A percentile compares a stretch with the other conserved stretches of the same genome.
Evolutionary conservation across 2,888 invertebrate genomes (phyloP).

Genomic region (Abscondita cerata): DNA sequence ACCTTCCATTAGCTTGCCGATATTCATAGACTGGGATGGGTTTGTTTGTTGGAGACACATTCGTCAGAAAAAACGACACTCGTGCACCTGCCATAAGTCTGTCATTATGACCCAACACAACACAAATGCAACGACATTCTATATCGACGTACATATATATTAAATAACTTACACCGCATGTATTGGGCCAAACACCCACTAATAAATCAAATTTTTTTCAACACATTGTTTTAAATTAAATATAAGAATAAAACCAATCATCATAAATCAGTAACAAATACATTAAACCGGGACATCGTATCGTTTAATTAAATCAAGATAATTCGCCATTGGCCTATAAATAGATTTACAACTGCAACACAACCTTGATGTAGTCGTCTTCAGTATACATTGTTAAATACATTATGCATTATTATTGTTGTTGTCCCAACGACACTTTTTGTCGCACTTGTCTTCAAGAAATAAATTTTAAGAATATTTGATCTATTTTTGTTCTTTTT

Average conservation of each 20-base stretch:
- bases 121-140: neutral
- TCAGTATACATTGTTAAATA: too few species aligned
- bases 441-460: too few species aligned
- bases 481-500: too few species aligned
- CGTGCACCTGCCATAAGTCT: conserved; percentile 46
- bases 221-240: too few species aligned
- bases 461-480: too few species aligned
- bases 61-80: conserved; percentile 42
- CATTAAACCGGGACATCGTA: neutral
- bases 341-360: neutral
- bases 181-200: too few species aligned
- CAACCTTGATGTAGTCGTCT: neutral
- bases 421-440: too few species aligned
- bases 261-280: neutral
- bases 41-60: conserved; percentile 43
- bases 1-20: conserved; percentile 34
- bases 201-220: too few species aligned
- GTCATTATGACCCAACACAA: conserved; percentile 39
- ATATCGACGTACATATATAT: too few species aligned
- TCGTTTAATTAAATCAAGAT: neutral
- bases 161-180: too few species aligned
- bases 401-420: too few species aligned
- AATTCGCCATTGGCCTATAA: neutral
- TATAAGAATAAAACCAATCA: too few species aligned
- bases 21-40: conserved; percentile 35